Evolutionary conservation across 92 coral and sea anemone species (phyloP).

Genomic region (Heliopora coerulea): DNA sequence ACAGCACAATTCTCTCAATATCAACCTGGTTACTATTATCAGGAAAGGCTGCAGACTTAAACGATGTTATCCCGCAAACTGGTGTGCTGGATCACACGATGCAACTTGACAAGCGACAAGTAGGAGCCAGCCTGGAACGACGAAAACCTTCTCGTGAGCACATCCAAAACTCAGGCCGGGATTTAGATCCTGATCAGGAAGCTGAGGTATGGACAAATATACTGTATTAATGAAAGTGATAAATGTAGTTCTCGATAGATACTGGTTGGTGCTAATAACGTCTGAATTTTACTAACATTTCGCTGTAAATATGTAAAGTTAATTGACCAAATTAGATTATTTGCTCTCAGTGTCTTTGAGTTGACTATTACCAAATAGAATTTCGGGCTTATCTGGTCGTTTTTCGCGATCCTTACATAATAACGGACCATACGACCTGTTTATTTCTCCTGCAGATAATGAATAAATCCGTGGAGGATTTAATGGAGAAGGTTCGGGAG

Average conservation of each 20-base stretch:
- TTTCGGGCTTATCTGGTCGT: too few species aligned
- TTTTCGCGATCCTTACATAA: too few species aligned
- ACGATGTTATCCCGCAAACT: slow-evolving; percentile 1
- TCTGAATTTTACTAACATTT: too few species aligned
- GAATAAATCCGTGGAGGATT: slow-evolving; percentile 43
- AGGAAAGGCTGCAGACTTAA: background rate
- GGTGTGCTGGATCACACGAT: slow-evolving; percentile 9
- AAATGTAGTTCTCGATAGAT: too few species aligned
- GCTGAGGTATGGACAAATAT: slow-evolving; percentile 35
- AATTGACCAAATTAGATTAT: too few species aligned
- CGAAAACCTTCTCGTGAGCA: slow-evolving; percentile 41
- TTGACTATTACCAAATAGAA: too few species aligned
- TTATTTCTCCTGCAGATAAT: slow-evolving; percentile 7
- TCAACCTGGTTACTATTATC: too few species aligned
- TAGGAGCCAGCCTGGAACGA: background rate
- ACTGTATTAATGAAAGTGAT: too few species aligned
- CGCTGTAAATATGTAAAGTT: too few species aligned
- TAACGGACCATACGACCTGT: background rate
- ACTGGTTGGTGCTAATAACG: too few species aligned
- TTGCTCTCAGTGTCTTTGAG: too few species aligned
- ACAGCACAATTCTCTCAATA: too few species aligned
- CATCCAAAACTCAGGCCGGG: slow-evolving; percentile 16
- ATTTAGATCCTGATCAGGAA: slow-evolving; percentile 32
- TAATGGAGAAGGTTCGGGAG: slow-evolving; percentile 35
- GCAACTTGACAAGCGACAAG: slow-evolving; percentile 38